These are phyloP conservation scores for Papilio xuthus DNA, from an alignment of 1,140 invertebrate genomes.

Conservation along the genomic window DNA sequence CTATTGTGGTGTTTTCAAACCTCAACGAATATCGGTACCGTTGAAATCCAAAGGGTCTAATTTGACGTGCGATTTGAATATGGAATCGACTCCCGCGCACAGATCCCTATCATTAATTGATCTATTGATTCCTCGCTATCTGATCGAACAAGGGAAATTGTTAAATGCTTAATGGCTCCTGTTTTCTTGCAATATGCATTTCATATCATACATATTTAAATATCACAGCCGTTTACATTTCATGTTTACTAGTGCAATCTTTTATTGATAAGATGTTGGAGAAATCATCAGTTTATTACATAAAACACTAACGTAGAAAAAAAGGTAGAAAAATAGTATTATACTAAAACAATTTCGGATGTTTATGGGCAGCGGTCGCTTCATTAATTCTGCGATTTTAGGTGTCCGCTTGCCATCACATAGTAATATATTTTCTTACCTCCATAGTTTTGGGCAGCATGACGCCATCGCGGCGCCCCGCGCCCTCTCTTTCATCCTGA, in stretches of 20 bases:
- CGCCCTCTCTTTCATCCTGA: conserved; percentile 57
- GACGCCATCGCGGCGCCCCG: conserved; percentile 49
- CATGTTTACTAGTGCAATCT: neutral
- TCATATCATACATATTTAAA: neutral
- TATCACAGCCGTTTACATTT: neutral
- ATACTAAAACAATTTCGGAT: too few relatives aligned
- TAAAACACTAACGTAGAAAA: too few relatives aligned
- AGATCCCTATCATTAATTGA: conserved; percentile 42
- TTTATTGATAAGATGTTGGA: too few relatives aligned
- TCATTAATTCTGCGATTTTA: too few relatives aligned
- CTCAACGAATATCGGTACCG: conserved; percentile 2
- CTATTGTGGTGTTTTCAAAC: conserved; percentile 27
- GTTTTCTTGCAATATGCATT: conserved; percentile 5
- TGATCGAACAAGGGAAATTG: conserved; percentile 25
- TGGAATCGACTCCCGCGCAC: conserved; percentile 25
- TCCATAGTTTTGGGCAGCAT: conserved; percentile 51
- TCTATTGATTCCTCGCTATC: conserved; percentile 45
- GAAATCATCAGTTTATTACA: too few relatives aligned
- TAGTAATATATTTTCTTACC: conserved; percentile 44
- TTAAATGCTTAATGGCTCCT: conserved; percentile 11
- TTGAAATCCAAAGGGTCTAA: conserved; percentile 20
- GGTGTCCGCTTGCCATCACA: too few relatives aligned
- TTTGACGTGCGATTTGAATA: conserved; percentile 38
- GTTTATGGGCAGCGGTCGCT: too few relatives aligned
- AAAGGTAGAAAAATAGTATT: too few relatives aligned